These are phyloP conservation scores for Danio kyathit DNA, from an alignment of 2,797 vertebrate genomes.

Conservation along the genomic window DNA sequence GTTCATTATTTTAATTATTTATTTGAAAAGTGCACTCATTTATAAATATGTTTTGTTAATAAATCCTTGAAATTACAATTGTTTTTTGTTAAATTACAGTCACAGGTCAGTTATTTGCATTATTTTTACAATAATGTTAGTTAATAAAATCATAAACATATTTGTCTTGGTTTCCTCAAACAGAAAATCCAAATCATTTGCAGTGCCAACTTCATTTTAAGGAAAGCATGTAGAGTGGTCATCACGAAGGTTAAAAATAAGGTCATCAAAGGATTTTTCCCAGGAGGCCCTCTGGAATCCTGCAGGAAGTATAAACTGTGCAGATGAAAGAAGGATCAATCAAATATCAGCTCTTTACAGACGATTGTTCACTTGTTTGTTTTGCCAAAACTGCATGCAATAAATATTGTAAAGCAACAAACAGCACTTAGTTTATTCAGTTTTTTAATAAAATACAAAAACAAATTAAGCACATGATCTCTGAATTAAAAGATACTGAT, in stretches of 20 bases:
- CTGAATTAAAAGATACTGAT: neutral
- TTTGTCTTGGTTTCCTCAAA: neutral
- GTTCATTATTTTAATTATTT: neutral
- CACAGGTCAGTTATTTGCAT: no score
- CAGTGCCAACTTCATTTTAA: neutral
- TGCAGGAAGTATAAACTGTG: slow-evolving; percentile 34
- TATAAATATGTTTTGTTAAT: no score
- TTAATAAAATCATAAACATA: neutral
- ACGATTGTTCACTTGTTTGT: neutral
- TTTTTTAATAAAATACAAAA: neutral
- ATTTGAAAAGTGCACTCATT: neutral
- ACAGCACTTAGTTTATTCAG: neutral
- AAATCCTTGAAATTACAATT: no score
- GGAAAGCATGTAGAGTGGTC: accelerated
- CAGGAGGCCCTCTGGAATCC: neutral
- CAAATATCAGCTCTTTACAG: neutral
- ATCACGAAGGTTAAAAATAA: neutral
- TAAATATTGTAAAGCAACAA: neutral
- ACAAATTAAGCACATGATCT: neutral
- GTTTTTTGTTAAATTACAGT: no score
- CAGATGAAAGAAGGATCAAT: neutral
- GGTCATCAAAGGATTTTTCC: neutral
- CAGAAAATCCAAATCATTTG: neutral
- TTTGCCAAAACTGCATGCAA: neutral
- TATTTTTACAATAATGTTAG: no score